These are phyloP conservation scores for Lasiurus cinereus DNA, from an alignment of 2,113 vertebrate species.

Conservation along the genomic window DNA sequence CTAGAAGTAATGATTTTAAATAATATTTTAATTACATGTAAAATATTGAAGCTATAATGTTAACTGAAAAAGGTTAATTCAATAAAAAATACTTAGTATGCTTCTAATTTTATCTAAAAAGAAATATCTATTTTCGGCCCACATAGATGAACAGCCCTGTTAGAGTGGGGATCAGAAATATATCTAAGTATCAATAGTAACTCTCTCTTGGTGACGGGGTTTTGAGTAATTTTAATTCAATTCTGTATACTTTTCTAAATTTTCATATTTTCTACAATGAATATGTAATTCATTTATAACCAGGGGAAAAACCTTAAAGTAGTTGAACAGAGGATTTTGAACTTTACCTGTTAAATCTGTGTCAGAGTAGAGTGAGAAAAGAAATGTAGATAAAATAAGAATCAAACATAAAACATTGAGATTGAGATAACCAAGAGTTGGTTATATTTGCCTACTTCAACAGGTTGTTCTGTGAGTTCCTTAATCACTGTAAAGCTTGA, in stretches of 20 bases:
- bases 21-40: neutral
- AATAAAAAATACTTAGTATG: neutral
- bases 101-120: slow-evolving; percentile 30
- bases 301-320: neutral
- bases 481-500: slow-evolving; percentile 34
- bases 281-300: neutral
- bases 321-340: neutral
- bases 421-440: slow-evolving; percentile 41
- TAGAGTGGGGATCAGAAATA: neutral
- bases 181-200: neutral
- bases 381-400: slow-evolving; percentile 42
- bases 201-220: neutral
- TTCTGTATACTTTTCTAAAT: neutral
- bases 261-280: neutral
- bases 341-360: neutral
- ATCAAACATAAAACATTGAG: slow-evolving; percentile 56
- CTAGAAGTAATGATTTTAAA: slow-evolving; percentile 19
- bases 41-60: neutral
- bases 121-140: neutral
- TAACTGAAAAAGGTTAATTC: slow-evolving; percentile 16
- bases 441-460: slow-evolving; percentile 48
- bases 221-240: slow-evolving; percentile 37
- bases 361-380: slow-evolving; percentile 44
- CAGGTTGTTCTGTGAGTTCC: slow-evolving; percentile 23
- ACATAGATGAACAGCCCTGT: neutral